Conservation (phyloP, 2,797 vertebrate genomes). For the Hippocampus kuda region DNA sequence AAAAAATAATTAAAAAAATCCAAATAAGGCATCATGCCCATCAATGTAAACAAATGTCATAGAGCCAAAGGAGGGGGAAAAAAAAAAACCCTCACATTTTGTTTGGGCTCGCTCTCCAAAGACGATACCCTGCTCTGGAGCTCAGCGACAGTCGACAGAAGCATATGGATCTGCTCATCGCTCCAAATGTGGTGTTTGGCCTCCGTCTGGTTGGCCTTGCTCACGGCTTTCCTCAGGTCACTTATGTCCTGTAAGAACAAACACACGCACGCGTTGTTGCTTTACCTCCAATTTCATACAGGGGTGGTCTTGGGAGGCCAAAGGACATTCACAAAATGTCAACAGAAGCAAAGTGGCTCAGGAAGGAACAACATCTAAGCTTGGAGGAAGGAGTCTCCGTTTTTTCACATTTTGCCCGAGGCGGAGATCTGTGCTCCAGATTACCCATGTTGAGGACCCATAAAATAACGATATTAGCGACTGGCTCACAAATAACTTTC, state of each 20-base stretch:
- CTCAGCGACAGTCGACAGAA: slow-evolving; percentile 54
- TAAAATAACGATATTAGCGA: background rate
- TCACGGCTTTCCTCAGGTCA: slow-evolving; percentile 51
- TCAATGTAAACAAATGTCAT: background rate
- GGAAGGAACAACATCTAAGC: background rate
- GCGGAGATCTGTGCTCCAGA: background rate
- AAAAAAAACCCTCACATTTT: slow-evolving; percentile 36
- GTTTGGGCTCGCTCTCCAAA: slow-evolving; percentile 49
- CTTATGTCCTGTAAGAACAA: slow-evolving; percentile 49
- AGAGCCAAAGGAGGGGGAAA: background rate
- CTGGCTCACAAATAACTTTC: background rate
- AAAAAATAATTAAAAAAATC: no score
- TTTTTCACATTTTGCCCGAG: background rate
- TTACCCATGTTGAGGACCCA: background rate
- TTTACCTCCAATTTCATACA: background rate
- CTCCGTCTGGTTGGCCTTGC: slow-evolving; percentile 60
- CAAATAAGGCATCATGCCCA: background rate
- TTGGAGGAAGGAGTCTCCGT: background rate
- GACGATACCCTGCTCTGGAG: slow-evolving; percentile 58
- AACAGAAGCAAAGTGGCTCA: background rate
- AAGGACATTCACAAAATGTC: background rate
- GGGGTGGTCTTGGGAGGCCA: background rate
- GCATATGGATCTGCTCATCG: slow-evolving; percentile 53
- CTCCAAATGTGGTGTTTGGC: slow-evolving; percentile 50
- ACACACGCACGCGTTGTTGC: background rate